Percentiles rank a stretch among this genome's conserved stretches.
phyloP scores from a whole-genome alignment of 1,140 invertebrate genomes.

The Lysiphlebus fabarum region DNA sequence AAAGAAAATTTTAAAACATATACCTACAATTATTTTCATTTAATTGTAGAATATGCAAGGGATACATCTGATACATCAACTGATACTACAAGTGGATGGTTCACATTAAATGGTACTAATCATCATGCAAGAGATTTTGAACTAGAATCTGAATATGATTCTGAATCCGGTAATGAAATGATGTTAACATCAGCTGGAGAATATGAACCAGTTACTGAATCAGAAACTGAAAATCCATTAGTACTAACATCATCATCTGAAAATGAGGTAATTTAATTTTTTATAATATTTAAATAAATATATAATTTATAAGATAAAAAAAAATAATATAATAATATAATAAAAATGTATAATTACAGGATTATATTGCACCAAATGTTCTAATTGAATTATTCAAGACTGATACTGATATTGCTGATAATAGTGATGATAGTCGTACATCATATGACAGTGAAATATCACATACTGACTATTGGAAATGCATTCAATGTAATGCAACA shows the following conservation, averaged over 20 bases:
- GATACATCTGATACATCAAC: constrained; percentile 29
- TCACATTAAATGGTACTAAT: constrained; percentile 1
- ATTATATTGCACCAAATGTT: constrained; percentile 34
- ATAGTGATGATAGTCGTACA: constrained; percentile 57
- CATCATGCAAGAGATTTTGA: too few species aligned
- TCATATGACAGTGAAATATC: constrained; percentile 58
- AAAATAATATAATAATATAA: too few species aligned
- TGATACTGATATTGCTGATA: constrained; percentile 45
- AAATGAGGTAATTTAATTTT: constrained; percentile 18
- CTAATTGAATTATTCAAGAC: constrained; percentile 29
- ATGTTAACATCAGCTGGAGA: too few species aligned
- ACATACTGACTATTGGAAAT: constrained; percentile 61
- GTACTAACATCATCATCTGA: constrained; percentile 24
- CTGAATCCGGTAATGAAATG: too few species aligned
- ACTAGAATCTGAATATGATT: too few species aligned
- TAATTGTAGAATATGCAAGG: constrained; percentile 23
- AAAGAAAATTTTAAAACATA: background rate
- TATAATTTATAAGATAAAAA: too few species aligned
- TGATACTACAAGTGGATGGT: constrained; percentile 25
- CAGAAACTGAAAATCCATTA: constrained; percentile 22
- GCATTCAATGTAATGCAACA: constrained; percentile 59
- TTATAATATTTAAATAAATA: constrained; percentile 6
- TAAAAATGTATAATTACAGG: constrained; percentile 34
- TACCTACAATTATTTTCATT: constrained; percentile 13
- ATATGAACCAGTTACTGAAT: constrained; percentile 15